A percentile compares a stretch with the other conserved stretches of the same genome.
Conservation (phyloP, 2,888 invertebrate species). For the Gisinianus flammeolus region DNA sequence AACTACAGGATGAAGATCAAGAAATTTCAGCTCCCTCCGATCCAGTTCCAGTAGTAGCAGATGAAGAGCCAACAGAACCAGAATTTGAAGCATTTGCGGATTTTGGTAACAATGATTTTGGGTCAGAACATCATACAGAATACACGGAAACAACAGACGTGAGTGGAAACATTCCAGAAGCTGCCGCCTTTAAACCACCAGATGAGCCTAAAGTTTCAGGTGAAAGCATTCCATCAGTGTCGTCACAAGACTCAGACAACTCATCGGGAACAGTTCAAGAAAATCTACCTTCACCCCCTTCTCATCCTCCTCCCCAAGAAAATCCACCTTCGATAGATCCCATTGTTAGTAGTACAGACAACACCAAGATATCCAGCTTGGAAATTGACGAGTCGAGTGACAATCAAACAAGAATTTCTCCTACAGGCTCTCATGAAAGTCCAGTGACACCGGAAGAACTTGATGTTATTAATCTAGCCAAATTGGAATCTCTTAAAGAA, state of each 20-base stretch:
- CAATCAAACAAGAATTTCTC: conserved; percentile 36
- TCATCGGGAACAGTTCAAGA: conserved; percentile 36
- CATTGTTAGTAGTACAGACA: conserved; percentile 36
- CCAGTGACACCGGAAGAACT: conserved; percentile 78
- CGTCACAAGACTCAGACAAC: conserved; percentile 27
- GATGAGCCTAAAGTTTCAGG: conserved; percentile 10
- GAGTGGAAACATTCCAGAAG: conserved; percentile 60
- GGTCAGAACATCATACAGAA: conserved; percentile 72
- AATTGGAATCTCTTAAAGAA: conserved; percentile 86
- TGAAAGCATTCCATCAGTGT: conserved; percentile 30
- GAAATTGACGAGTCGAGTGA: conserved; percentile 54
- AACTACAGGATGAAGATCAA: conserved; percentile 28
- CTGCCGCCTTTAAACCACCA: conserved; percentile 12
- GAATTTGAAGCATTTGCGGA: conserved; percentile 12
- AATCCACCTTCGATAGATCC: conserved; percentile 51
- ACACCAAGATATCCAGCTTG: conserved; percentile 50
- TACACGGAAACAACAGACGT: conserved; percentile 68
- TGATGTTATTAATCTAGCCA: conserved; percentile 81
- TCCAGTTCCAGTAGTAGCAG: background rate
- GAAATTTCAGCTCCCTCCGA: conserved; percentile 26
- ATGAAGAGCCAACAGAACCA: background rate
- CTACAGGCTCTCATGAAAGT: conserved; percentile 53
- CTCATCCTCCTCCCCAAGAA: conserved; percentile 37
- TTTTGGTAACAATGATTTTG: conserved; percentile 56
- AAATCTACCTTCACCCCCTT: conserved; percentile 38